Evolutionary conservation across 2,113 vertebrate species (phyloP).

Genomic region (Mellivora capensis): DNA sequence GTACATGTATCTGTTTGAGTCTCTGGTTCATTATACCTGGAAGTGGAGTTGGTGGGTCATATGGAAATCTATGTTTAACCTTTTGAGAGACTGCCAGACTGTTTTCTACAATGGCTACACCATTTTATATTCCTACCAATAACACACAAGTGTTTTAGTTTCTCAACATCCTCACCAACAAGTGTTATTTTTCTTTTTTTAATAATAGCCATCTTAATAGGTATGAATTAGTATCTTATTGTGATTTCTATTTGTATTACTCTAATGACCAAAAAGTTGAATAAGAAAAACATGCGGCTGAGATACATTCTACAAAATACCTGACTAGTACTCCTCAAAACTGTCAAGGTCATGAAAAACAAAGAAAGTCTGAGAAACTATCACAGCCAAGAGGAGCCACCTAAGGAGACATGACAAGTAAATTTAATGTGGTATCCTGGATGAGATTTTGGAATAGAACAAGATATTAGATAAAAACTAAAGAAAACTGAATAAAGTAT

Average conservation of each 20-base stretch:
- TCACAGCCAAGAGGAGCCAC: background rate
- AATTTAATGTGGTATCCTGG: background rate
- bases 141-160: background rate
- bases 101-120: background rate
- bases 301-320: background rate
- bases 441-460: background rate
- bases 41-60: background rate
- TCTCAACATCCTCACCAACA: background rate
- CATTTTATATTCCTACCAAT: background rate
- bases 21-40: background rate
- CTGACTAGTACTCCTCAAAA: background rate
- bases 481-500: background rate
- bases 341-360: background rate
- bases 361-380: background rate
- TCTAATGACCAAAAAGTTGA: background rate
- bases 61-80: background rate
- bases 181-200: background rate
- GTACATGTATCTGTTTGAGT: background rate
- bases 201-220: background rate
- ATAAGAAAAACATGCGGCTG: background rate
- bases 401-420: background rate
- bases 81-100: background rate
- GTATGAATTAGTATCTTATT: background rate
- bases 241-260: background rate
- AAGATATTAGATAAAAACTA: background rate